These are phyloP conservation scores for Asteroscopus sphinx DNA, from an alignment of 2,888 invertebrate genomes.

Conservation along the genomic window DNA sequence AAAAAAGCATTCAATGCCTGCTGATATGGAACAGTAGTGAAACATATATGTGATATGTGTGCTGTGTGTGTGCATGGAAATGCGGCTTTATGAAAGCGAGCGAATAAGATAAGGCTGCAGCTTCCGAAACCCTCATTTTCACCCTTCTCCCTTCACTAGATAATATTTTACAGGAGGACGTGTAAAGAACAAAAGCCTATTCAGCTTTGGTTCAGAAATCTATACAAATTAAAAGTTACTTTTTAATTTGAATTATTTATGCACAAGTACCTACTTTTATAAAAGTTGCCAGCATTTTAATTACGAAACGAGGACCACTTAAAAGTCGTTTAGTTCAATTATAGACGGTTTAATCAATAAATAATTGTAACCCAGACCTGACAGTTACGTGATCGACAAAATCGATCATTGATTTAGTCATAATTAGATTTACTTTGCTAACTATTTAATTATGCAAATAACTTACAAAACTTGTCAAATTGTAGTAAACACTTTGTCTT, in stretches of 20 bases:
- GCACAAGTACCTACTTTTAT: too few relatives aligned
- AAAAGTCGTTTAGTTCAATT: neutral
- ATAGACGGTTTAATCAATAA: neutral
- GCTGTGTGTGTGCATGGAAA: constrained; percentile 21
- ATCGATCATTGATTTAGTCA: too few relatives aligned
- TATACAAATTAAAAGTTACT: constrained; percentile 17
- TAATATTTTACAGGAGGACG: constrained; percentile 28
- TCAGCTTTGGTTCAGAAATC: constrained; percentile 16
- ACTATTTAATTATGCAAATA: too few relatives aligned
- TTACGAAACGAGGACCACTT: constrained; percentile 5
- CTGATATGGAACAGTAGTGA: constrained; percentile 9
- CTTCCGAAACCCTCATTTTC: constrained; percentile 19
- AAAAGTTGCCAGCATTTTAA: constrained; percentile 1
- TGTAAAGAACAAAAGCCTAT: constrained; percentile 21
- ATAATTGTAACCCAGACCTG: neutral
- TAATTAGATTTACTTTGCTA: too few relatives aligned
- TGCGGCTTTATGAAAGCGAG: constrained; percentile 14
- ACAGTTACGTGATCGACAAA: neutral
- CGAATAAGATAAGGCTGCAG: constrained; percentile 41
- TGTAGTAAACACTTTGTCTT: constrained; percentile 42
- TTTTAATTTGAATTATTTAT: constrained; percentile 8
- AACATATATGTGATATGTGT: too few relatives aligned
- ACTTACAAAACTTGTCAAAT: constrained; percentile 13
- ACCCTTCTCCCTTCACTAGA: constrained; percentile 15
- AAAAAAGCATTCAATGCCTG: constrained; percentile 15